Evolutionary conservation across 2,888 invertebrate species (phyloP), one percentile per base, ranked within the genome.

Genomic region (Norana najaformis): DNA sequence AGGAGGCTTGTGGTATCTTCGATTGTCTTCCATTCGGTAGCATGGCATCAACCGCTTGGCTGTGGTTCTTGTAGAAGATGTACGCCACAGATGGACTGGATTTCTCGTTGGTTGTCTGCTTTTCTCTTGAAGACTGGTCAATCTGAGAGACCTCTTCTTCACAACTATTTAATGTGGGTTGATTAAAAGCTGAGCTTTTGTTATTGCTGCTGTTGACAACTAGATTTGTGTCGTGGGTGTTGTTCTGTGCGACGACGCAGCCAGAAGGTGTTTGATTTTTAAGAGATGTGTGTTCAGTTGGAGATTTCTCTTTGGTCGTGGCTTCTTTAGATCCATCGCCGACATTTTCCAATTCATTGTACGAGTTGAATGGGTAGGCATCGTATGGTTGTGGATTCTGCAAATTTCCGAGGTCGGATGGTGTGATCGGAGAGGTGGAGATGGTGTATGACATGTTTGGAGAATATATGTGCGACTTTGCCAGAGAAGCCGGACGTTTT

Each of bases 11-110:
- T n/a, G 69, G 69, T 30, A 69, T 69, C n/a, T n/a, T 69, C 30
- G 69, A 69, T 69, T 1, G 69, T 5, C 11, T 30, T 30, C 69
- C 69, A 11, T 69, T 69, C 11, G 69, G 13, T 1, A 69, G 69
- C n/a, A 5, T 69, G 8, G 69, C n/a, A n/a, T 69, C n/a, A n/a
- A 69, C 69, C 11, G 69, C 30, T 69, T n/a, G 69, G 69, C 69
- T 69, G 69, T n/a, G 69, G n/a, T 69, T 69, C 69, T n/a, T 69
- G 69, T 69, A 69, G n/a, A 69, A 69, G 69, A 69, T 30, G n/a
- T 8, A 69, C 6, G 30, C 13, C 30, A n/a, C 6, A n/a, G 69
- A 30, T 69, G 69, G 69, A 1, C 0, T n/a, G 6, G 69, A 69
- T 30, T 5, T 8, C n/a, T 69, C n/a, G 69, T 69, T 11, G 30